Percentiles rank a stretch among this genome's conserved stretches.
Conservation (phyloP, 2,797 vertebrate species). For the Myotis daubentonii region DNA sequence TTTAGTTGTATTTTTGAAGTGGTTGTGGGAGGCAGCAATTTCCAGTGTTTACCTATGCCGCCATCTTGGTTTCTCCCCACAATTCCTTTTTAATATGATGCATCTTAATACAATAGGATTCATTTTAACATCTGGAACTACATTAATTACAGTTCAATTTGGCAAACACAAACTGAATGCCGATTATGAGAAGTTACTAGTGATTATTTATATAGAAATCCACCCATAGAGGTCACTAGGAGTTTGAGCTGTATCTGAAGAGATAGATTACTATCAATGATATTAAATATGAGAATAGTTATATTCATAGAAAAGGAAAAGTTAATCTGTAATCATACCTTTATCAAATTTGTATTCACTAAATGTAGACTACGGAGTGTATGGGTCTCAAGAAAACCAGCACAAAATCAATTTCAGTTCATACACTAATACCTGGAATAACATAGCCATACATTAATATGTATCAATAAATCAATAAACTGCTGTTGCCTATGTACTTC, state of each 20-base stretch:
- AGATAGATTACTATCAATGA: not conserved
- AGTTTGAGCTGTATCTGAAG: not conserved
- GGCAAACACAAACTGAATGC: not conserved
- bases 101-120: not conserved
- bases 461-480: not conserved
- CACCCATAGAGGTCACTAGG: not conserved
- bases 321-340: not conserved
- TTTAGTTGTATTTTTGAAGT: too few relatives aligned
- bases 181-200: not conserved
- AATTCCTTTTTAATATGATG: not conserved
- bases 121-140: not conserved
- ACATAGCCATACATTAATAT: not conserved
- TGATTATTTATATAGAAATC: not conserved
- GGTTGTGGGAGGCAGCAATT: too few relatives aligned
- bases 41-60: too few relatives aligned
- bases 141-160: constrained; percentile 8
- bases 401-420: not conserved
- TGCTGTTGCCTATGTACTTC: not conserved
- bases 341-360: not conserved
- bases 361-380: not conserved
- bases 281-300: not conserved
- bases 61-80: too few relatives aligned
- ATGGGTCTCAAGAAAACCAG: not conserved
- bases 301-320: not conserved
- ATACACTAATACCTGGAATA: not conserved